A percentile compares a stretch with the other conserved stretches of the same genome.
Evolutionary conservation across 1,140 invertebrate genomes (phyloP).

Genomic region (Zaprionus kolodkinae): DNA sequence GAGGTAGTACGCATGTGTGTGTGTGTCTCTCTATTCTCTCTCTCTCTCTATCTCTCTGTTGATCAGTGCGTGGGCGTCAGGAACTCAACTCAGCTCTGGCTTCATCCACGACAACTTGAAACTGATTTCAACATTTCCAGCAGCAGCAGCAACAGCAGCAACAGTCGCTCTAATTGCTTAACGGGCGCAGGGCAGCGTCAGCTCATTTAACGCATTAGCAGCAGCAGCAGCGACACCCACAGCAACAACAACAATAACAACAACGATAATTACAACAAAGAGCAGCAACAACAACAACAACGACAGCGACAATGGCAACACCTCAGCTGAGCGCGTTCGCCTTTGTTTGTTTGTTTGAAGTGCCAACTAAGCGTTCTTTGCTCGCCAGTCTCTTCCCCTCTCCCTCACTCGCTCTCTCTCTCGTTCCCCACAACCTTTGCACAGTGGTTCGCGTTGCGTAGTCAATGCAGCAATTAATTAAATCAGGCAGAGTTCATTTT

Average conservation of each 20-base stretch:
- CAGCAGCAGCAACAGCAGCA: constrained; percentile 47
- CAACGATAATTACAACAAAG: constrained; percentile 7
- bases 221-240: constrained; percentile 28
- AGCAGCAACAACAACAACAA: neutral
- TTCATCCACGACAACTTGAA: neutral
- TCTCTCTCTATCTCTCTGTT: constrained; percentile 13
- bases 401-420: too few relatives aligned
- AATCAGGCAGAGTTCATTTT: neutral
- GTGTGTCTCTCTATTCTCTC: constrained; percentile 9
- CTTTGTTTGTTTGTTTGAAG: constrained; percentile 54
- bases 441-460: constrained; percentile 17
- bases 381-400: neutral
- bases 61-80: constrained; percentile 53
- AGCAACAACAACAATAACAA: neutral
- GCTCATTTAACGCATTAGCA: constrained; percentile 75
- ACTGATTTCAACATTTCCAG: constrained; percentile 59
- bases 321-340: constrained; percentile 25
- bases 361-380: constrained; percentile 35
- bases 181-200: constrained; percentile 56
- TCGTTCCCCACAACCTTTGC: neutral
- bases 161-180: constrained; percentile 71
- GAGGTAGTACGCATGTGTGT: neutral
- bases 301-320: constrained; percentile 30
- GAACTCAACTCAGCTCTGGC: neutral
- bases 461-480: neutral